Evolutionary conservation across 2,113 vertebrate genomes (phyloP), one percentile per base, ranked within the genome.

Genomic region (Lamprotornis superbus): DNA sequence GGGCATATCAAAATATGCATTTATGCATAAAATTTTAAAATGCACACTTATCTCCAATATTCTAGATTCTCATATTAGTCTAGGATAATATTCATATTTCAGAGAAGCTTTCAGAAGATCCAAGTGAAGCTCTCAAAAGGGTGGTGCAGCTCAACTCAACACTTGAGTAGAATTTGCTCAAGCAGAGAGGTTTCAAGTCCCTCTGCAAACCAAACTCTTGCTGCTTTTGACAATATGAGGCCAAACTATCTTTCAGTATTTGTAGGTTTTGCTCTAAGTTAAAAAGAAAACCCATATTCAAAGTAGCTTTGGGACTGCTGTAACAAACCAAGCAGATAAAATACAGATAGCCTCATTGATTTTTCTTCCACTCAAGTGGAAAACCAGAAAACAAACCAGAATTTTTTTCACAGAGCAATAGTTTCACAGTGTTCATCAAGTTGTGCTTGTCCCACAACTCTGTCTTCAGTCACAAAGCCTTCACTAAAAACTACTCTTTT

Each of bases 401-500:
- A 5, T 16, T 69, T 67, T 70, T 55, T 57, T 42, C 8, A 46
- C 0, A 0, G 20, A 73, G 9, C 1, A 8, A 25, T 3, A 30
- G 14, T 33, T 87, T 63, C 7, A 14, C 20, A 33, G 14, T 7
- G 16, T 42, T 74, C 44, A 33, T 52, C 33, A 35, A 67, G 35
- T 8, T 28, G 12, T 12, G 10, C 10, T 15, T n/a, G 15, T 30
- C 27, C n/a, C 47, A 53, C 7, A 63, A 0, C 3, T 57, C 28
- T 67, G 18, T 27, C 44, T 61, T 27, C 28, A 47, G 3, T 46
- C 33, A 42, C 24, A 46, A 9, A 61, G 8, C 40, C 4, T 56
- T 57, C 5, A 5, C 22, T 61, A 50, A 56, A 70, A 67, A 16
- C 4, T 37, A 6, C 10, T 71, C 3, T 50, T 68, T 12, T 33